phyloP scores from a whole-genome alignment of 2,888 invertebrate species.

The Phrixothrix hirtus region DNA sequence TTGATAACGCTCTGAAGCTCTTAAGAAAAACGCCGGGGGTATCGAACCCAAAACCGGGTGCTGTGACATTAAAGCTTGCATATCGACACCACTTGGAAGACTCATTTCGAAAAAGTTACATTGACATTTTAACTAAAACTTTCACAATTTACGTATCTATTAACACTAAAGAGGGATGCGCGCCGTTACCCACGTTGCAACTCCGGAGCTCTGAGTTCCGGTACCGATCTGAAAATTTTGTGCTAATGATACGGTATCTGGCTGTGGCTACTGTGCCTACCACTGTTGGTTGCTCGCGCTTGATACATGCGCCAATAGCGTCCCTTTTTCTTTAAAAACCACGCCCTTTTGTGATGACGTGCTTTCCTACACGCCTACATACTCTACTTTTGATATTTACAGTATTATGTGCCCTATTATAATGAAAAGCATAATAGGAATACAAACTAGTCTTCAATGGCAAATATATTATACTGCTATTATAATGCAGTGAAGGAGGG shows the following conservation, averaged over 20 bases:
- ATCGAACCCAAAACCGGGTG: constrained; percentile 79
- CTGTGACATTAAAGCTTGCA: constrained; percentile 83
- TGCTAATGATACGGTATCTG: constrained; percentile 33
- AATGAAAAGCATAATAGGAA: constrained; percentile 52
- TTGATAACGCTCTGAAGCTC: constrained; percentile 91
- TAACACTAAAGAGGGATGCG: constrained; percentile 3
- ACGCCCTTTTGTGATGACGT: constrained; percentile 40
- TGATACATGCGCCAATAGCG: constrained; percentile 50
- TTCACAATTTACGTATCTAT: constrained; percentile 3
- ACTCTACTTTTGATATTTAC: constrained; percentile 46
- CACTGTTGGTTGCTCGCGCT: constrained; percentile 53
- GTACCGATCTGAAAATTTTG: constrained; percentile 32
- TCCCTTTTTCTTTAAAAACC: constrained; percentile 19
- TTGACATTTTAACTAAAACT: constrained; percentile 3
- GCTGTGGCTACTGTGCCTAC: constrained; percentile 40
- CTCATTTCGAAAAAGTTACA: constrained; percentile 65
- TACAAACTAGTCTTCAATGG: constrained; percentile 56
- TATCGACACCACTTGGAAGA: constrained; percentile 83
- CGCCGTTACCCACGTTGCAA: constrained; percentile 10
- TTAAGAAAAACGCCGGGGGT: constrained; percentile 84
- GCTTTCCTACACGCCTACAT: constrained; percentile 19
- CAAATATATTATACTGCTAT: constrained; percentile 50
- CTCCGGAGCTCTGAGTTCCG: constrained; percentile 31
- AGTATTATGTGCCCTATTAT: constrained; percentile 52
- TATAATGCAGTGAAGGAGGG: constrained; percentile 42